phyloP scores from a whole-genome alignment of 92 coral and sea anemone genomes.

The Galaxea fascicularis region DNA sequence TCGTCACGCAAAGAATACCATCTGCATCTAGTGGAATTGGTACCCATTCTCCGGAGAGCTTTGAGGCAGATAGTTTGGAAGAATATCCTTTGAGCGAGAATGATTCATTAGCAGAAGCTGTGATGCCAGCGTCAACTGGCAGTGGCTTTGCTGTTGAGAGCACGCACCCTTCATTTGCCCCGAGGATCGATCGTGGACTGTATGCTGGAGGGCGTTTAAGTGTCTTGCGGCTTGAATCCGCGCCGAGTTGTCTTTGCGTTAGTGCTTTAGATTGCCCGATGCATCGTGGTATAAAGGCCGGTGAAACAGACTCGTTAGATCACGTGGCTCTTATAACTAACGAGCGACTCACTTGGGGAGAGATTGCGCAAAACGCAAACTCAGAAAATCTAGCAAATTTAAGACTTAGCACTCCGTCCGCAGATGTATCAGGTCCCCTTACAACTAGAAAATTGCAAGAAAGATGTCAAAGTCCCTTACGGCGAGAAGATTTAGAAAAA shows the following conservation, averaged over 20 bases:
- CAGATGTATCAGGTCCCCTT: not conserved
- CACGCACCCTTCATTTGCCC: not conserved
- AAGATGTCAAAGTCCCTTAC: slow-evolving; percentile 11
- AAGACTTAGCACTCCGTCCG: slow-evolving; percentile 23
- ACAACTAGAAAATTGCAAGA: slow-evolving; percentile 8
- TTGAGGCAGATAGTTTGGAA: slow-evolving; percentile 58
- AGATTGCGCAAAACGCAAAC: slow-evolving; percentile 11
- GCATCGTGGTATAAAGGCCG: not conserved
- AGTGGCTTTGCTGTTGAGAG: not conserved
- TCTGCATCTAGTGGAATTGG: slow-evolving; percentile 65
- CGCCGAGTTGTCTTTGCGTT: slow-evolving; percentile 37
- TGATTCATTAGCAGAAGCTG: not conserved
- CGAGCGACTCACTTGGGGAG: slow-evolving; percentile 41
- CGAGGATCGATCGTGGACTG: slow-evolving; percentile 9
- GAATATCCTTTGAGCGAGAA: slow-evolving; percentile 1
- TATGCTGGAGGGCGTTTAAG: slow-evolving; percentile 56
- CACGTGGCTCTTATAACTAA: not conserved
- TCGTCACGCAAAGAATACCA: slow-evolving; percentile 1
- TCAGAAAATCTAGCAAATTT: not conserved
- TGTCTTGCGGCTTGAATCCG: slow-evolving; percentile 42
- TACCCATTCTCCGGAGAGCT: slow-evolving; percentile 44
- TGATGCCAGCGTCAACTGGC: not conserved
- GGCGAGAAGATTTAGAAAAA: slow-evolving; percentile 34
- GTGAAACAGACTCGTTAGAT: not conserved
- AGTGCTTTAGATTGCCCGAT: slow-evolving; percentile 14